These are phyloP conservation scores for Limonius californicus DNA, from an alignment of 1,140 invertebrate genomes.

Conservation along the genomic window DNA sequence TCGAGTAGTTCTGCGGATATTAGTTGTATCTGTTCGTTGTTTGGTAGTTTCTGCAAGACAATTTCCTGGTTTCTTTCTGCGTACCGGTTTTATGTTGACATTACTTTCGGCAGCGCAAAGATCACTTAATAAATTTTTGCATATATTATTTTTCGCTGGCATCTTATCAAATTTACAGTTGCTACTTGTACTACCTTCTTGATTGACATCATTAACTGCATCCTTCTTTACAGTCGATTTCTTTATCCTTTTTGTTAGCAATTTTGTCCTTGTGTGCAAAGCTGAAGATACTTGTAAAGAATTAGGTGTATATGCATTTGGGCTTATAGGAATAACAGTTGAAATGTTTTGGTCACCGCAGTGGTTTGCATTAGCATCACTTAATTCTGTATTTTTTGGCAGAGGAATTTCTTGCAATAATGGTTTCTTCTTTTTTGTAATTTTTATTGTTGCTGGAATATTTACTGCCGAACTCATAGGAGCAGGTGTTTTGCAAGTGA, in stretches of 20 bases:
- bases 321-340: background rate
- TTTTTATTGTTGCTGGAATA: too few relatives aligned
- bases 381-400: background rate
- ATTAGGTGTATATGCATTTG: background rate
- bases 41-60: background rate
- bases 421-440: background rate
- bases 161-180: too few relatives aligned
- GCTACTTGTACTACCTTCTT: background rate
- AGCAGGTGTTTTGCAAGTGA: background rate
- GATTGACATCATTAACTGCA: background rate
- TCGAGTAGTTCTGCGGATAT: too few relatives aligned
- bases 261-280: constrained; percentile 5
- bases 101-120: background rate
- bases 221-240: background rate
- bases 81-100: too few relatives aligned
- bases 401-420: background rate
- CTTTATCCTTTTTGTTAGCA: constrained; percentile 17
- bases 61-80: background rate
- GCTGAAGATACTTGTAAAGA: background rate
- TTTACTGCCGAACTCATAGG: too few relatives aligned
- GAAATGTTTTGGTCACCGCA: background rate
- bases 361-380: too few relatives aligned
- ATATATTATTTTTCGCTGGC: background rate
- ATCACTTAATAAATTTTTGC: background rate
- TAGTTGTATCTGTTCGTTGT: background rate